These are phyloP conservation scores for Tigriopus japonicus DNA, from an alignment of 1,140 invertebrate species.

Conservation along the genomic window DNA sequence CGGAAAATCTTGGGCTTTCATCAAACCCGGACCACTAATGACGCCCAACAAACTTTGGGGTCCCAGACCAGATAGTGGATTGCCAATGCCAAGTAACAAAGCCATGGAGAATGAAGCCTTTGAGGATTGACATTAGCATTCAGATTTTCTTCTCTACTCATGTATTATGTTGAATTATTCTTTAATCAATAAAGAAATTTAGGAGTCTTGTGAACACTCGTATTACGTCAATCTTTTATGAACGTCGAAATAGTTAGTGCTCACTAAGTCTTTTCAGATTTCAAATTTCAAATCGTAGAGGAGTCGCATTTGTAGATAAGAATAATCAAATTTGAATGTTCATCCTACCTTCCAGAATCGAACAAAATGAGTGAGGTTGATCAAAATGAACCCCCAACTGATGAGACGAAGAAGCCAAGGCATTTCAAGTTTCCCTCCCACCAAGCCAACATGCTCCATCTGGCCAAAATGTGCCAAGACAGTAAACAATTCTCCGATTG, in stretches of 20 bases:
- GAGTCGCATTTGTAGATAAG: no score
- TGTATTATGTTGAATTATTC: no score
- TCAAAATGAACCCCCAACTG: background rate
- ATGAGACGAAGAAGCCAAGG: background rate
- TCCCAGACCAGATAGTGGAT: background rate
- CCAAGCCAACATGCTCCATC: background rate
- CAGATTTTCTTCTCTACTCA: no score
- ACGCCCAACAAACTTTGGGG: background rate
- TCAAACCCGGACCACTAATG: background rate
- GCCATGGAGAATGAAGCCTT: background rate
- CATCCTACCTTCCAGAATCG: no score
- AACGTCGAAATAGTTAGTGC: no score
- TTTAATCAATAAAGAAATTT: no score
- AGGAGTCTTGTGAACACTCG: no score
- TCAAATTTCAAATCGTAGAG: no score
- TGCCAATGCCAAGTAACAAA: background rate
- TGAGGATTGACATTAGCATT: background rate
- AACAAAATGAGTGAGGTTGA: background rate
- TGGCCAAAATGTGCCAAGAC: slow-evolving; percentile 12
- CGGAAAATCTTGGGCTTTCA: background rate
- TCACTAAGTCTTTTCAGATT: no score
- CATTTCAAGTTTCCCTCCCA: slow-evolving; percentile 5
- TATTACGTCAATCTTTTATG: no score
- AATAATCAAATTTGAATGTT: no score
- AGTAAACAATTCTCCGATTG: slow-evolving; percentile 5